Percentiles rank a stretch among this genome's conserved stretches.
phyloP scores from a whole-genome alignment of 2,113 vertebrate genomes.

The Pterocles gutturalis region DNA sequence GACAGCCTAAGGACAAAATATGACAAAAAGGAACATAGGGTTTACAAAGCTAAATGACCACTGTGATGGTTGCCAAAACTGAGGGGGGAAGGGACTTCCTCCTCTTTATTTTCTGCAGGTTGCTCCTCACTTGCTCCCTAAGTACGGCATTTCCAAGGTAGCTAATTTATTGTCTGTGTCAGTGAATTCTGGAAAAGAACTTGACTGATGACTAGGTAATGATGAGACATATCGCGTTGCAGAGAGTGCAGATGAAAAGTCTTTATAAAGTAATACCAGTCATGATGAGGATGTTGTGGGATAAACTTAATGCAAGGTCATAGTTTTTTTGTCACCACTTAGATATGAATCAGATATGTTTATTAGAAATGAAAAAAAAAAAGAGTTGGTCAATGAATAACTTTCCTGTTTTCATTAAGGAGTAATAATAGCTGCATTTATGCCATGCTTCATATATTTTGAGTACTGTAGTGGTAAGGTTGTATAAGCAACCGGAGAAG shows the following conservation, averaged over 20 bases:
- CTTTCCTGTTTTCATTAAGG: not conserved
- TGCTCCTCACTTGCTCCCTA: not conserved
- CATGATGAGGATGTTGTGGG: not conserved
- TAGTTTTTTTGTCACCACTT: not conserved
- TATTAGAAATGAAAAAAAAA: not conserved
- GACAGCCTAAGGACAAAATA: not conserved
- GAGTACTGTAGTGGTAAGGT: accelerated
- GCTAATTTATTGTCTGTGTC: not conserved
- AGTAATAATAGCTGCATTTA: not conserved
- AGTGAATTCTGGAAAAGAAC: not conserved
- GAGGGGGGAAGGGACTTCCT: not conserved
- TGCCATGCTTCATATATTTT: not conserved
- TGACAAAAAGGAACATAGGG: not conserved
- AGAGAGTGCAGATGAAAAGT: not conserved
- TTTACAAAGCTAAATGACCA: not conserved
- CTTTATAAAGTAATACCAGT: not conserved
- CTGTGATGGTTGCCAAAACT: not conserved
- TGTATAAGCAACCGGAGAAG: not conserved
- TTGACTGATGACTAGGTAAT: not conserved
- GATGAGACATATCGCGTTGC: not conserved
- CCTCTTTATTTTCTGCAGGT: not conserved
- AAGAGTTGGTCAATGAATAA: not conserved
- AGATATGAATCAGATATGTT: constrained; percentile 14
- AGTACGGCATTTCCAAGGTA: not conserved
- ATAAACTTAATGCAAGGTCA: not conserved